Base-by-base conservation (phyloP, 2,113 vertebrate genomes). In the Saimiri boliviensis region DNA sequence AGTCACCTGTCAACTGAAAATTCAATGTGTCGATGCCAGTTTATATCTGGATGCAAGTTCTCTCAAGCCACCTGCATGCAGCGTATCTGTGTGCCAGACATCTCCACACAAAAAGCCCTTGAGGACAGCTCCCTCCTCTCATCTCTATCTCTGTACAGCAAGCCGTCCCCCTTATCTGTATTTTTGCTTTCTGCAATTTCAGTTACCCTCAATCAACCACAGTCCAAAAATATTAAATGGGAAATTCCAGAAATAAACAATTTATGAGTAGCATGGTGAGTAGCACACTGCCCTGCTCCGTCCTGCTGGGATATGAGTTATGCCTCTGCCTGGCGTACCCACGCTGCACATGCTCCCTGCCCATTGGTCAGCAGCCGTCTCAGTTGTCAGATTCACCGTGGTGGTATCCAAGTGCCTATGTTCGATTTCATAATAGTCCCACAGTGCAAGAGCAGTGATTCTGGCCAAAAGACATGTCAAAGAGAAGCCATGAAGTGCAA, bases 41-140 rank as follows among this genome's bases (percentile, higher is more conserved):
- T 88, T 20, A 91, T 0, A 1, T 63, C 47, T 0, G 0, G 0
- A 0, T 80, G 52, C 27, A 11, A 8, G 21, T 19, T 63, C 74
- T 90, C 35, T 40, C n/a, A 66, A 91, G 8, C 85, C 85, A 71
- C 56, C 42, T 80, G 92, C 35, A 2, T 37, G 30, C n/a, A 42
- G 70, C 60, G 32, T 85, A 94, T 93, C 94, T 86, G 74, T 16
- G 47, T 7, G 70, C 70, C 63, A 45, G 37, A 52, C 68, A 25
- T 89, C 56, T 32, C 56, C 60, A 74, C 14, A 12, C 56, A 91
- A 52, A 79, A 42, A 60, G 27, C 74, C 42, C 27, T 6, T 12
- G 63, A 37, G 40, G 40, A 52, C 11, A 71, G 37, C 76, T 49
- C 40, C 40, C 4, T 32, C 49, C 76, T 79, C 47, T 45, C 9